phyloP scores from a whole-genome alignment of 2,797 vertebrate species.

The Rousettus madagascariensis region DNA sequence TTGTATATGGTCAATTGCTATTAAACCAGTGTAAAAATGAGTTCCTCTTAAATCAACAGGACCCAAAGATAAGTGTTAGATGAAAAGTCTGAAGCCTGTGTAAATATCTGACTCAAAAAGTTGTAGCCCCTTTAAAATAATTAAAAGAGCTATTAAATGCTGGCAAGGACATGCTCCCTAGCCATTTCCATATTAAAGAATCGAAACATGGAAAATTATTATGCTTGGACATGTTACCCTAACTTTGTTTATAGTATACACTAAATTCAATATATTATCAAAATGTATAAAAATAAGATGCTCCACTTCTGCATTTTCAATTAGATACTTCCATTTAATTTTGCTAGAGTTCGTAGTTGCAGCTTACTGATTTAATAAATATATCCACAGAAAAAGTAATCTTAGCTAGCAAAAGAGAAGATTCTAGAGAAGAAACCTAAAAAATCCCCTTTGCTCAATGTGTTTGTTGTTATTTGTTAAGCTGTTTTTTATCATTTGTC shows the following conservation, averaged over 20 bases:
- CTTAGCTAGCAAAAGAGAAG: background rate
- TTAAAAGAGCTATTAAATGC: background rate
- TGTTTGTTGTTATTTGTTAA: slow-evolving; percentile 27
- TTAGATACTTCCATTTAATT: slow-evolving; percentile 45
- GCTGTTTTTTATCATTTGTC: background rate
- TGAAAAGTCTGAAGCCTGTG: background rate
- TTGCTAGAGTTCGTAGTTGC: slow-evolving; percentile 41
- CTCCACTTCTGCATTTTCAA: slow-evolving; percentile 50
- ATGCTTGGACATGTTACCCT: background rate
- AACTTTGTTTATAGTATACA: slow-evolving; percentile 36
- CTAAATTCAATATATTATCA: slow-evolving; percentile 7
- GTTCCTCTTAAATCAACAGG: background rate
- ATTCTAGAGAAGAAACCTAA: background rate
- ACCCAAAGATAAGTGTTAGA: background rate
- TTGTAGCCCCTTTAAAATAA: slow-evolving; percentile 7
- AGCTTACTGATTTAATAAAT: slow-evolving; percentile 52
- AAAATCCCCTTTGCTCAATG: slow-evolving; percentile 16
- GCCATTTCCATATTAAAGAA: background rate
- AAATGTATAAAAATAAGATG: slow-evolving; percentile 36
- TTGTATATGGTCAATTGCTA: background rate
- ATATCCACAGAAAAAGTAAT: slow-evolving; percentile 49
- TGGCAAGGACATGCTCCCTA: background rate
- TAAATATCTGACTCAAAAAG: slow-evolving; percentile 8
- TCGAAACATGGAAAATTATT: background rate
- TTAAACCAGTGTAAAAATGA: background rate